Evolutionary conservation across 2,797 vertebrate genomes (phyloP).

Genomic region (Ciconia nigra): DNA sequence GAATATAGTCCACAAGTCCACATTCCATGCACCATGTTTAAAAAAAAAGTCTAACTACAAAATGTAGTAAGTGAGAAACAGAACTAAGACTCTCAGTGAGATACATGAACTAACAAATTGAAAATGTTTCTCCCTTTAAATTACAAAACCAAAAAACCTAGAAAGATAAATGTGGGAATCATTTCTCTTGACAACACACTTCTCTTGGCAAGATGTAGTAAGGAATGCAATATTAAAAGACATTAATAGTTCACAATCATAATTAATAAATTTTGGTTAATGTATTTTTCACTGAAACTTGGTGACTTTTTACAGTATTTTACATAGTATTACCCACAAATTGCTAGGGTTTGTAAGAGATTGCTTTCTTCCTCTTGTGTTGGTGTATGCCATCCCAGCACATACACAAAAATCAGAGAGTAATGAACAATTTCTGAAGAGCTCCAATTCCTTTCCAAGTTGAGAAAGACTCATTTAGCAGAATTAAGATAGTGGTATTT

Average conservation of each 20-base stretch:
- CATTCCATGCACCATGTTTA: not conserved
- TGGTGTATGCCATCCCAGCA: not conserved
- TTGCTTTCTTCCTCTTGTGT: not conserved
- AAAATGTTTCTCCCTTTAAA: not conserved
- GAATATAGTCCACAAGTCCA: not conserved
- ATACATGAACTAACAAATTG: not conserved
- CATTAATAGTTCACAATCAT: not conserved
- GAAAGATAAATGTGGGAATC: not conserved
- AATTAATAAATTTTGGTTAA: not conserved
- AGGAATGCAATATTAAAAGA: not conserved
- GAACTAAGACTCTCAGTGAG: not conserved
- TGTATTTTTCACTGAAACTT: not conserved
- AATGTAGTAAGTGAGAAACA: not conserved
- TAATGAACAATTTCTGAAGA: not conserved
- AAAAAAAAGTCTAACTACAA: not conserved
- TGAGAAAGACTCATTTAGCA: not conserved
- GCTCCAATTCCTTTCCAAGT: not conserved
- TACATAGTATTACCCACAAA: not conserved
- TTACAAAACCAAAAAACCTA: not conserved
- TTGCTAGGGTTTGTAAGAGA: not conserved
- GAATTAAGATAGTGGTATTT: not conserved
- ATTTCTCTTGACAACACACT: not conserved
- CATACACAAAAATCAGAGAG: not conserved
- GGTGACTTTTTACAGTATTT: not conserved
- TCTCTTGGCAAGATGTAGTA: not conserved